Percentiles rank a stretch among this genome's conserved stretches.
phyloP scores from a whole-genome alignment of 1,140 invertebrate species.

The Notospermus geniculatus region DNA sequence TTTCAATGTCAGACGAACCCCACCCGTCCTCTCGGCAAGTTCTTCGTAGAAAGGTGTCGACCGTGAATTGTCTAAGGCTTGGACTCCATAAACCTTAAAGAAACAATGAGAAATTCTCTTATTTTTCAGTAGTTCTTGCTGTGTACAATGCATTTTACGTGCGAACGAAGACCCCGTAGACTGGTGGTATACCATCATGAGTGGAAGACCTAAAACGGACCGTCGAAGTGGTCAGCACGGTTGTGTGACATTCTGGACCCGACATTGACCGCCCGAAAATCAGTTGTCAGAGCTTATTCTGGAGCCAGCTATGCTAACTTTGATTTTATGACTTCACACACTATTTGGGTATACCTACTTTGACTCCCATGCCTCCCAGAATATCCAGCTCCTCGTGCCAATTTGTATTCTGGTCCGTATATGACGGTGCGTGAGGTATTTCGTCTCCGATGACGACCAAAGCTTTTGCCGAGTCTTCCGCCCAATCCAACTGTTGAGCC shows the following conservation, averaged over 20 bases:
- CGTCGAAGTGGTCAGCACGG: background rate
- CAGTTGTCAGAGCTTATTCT: no score
- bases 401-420: constrained; percentile 40
- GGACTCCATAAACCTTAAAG: constrained; percentile 43
- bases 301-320: no score
- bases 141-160: no score
- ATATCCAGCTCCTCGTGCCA: constrained; percentile 42
- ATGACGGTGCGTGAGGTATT: constrained; percentile 37
- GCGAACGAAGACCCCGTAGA: background rate
- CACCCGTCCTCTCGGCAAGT: constrained; percentile 37
- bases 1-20: constrained; percentile 33
- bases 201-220: background rate
- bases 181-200: background rate
- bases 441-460: constrained; percentile 48
- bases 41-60: constrained; percentile 35
- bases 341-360: constrained; percentile 22
- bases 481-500: constrained; percentile 45
- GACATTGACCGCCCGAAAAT: no score
- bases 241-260: no score
- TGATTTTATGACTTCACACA: no score
- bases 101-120: background rate
- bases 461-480: constrained; percentile 48
- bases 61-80: constrained; percentile 20
- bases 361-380: constrained; percentile 42
- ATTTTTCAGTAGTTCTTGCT: background rate